These are phyloP conservation scores for Leuciscus waleckii DNA, from an alignment of 2,797 vertebrate genomes.

Conservation along the genomic window DNA sequence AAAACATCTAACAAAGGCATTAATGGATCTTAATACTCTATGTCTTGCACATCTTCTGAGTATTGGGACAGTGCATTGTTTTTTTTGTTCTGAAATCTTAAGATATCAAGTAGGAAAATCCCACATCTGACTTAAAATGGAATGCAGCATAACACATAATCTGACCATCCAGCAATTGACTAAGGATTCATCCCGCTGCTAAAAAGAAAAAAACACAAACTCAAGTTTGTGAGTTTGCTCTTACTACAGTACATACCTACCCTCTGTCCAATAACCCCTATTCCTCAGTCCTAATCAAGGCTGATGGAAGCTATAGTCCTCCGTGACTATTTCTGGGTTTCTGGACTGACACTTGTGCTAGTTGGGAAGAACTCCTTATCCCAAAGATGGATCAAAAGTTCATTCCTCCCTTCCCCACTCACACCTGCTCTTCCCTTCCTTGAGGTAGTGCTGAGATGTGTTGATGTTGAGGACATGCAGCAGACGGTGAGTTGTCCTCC, in stretches of 20 bases:
- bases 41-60: background rate
- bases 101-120: background rate
- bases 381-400: conserved; percentile 63
- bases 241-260: conserved; percentile 1
- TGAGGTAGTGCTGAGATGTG: conserved; percentile 78
- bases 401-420: conserved; percentile 58
- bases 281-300: conserved; percentile 33
- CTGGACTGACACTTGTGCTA: conserved; percentile 42
- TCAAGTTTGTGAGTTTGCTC: conserved; percentile 27
- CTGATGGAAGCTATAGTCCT: conserved; percentile 45
- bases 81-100: background rate
- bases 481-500: conserved; percentile 77
- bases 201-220: background rate
- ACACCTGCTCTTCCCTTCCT: conserved; percentile 68
- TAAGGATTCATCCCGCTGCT: conserved; percentile 10
- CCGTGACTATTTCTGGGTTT: conserved; percentile 27
- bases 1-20: background rate
- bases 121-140: background rate
- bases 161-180: background rate
- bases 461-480: conserved; percentile 81
- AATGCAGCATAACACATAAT: conserved; percentile 2
- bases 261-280: conserved; percentile 28
- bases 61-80: background rate
- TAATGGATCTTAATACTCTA: background rate
- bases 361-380: conserved; percentile 59